A percentile compares a stretch with the other conserved stretches of the same genome.
These are phyloP conservation scores for Olivierus martensii DNA, from an alignment of 1,140 invertebrate species.

Conservation along the genomic window DNA sequence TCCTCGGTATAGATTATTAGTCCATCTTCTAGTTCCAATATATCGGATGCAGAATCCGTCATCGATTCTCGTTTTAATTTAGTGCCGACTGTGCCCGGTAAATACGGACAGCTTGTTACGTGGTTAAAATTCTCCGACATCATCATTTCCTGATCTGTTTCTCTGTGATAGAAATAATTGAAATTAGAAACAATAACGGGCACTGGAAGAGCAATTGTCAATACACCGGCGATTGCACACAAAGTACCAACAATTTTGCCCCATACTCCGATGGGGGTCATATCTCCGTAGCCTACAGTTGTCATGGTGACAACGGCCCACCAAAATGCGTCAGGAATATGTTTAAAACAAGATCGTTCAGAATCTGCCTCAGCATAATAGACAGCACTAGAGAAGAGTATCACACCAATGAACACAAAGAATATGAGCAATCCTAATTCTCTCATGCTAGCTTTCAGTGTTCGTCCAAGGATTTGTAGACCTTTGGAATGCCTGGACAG, in stretches of 20 bases:
- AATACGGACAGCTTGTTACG: constrained; percentile 88
- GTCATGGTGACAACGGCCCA: constrained; percentile 99
- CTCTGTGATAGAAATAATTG: constrained; percentile 99
- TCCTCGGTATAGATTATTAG: no score
- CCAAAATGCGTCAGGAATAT: constrained; percentile 97
- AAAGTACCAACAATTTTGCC: constrained; percentile 97
- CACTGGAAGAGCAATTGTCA: constrained; percentile 95
- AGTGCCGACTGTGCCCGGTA: constrained; percentile 67
- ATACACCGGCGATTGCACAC: constrained; percentile 96
- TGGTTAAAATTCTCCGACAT: constrained; percentile 95
- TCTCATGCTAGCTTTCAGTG: constrained; percentile 97
- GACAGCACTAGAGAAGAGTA: constrained; percentile 94
- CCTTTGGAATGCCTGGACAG: constrained; percentile 94
- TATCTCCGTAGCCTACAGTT: constrained; percentile 94
- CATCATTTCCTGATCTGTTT: constrained; percentile 97
- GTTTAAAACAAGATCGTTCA: constrained; percentile 91
- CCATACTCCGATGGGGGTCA: constrained; percentile 96
- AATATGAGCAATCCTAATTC: constrained; percentile 99
- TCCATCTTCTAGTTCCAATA: constrained; percentile 8
- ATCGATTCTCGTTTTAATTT: constrained; percentile 12
- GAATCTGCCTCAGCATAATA: constrained; percentile 97
- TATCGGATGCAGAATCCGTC: constrained; percentile 12
- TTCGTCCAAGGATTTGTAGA: constrained; percentile 92
- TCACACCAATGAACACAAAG: constrained; percentile 98
- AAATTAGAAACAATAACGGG: constrained; percentile 95